Evolutionary conservation across 2,888 invertebrate species (phyloP).

Genomic region (Morinoia aosen): DNA sequence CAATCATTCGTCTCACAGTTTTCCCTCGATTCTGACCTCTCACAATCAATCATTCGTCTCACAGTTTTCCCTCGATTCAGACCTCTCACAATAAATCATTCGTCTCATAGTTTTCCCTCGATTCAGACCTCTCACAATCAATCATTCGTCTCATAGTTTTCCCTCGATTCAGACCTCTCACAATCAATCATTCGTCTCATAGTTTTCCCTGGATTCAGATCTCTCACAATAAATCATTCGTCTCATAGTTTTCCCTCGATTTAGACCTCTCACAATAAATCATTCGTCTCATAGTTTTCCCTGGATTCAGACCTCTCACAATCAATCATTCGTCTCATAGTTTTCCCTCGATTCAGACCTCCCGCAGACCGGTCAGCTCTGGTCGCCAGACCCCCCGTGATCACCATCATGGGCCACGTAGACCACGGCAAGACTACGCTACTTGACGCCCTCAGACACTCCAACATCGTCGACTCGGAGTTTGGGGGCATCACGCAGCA

Average conservation of each 20-base stretch:
- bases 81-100: neutral
- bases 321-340: too few species aligned
- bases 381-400: conserved; percentile 88
- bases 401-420: conserved; percentile 99
- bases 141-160: too few species aligned
- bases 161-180: neutral
- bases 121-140: neutral
- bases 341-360: neutral
- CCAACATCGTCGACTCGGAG: conserved; percentile 89
- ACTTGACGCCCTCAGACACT: conserved; percentile 87
- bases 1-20: too few species aligned
- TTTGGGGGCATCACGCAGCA: conserved; percentile 99
- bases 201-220: too few species aligned
- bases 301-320: neutral
- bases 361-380: conserved; percentile 76
- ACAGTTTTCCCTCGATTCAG: neutral
- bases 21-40: neutral
- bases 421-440: conserved; percentile 99
- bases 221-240: too few species aligned
- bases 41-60: too few species aligned
- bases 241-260: neutral
- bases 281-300: too few species aligned
- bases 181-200: too few species aligned
- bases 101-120: too few species aligned
- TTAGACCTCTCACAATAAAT: neutral